Conservation (phyloP, 2,888 invertebrate species). For the Drosophila ezoana region DNA sequence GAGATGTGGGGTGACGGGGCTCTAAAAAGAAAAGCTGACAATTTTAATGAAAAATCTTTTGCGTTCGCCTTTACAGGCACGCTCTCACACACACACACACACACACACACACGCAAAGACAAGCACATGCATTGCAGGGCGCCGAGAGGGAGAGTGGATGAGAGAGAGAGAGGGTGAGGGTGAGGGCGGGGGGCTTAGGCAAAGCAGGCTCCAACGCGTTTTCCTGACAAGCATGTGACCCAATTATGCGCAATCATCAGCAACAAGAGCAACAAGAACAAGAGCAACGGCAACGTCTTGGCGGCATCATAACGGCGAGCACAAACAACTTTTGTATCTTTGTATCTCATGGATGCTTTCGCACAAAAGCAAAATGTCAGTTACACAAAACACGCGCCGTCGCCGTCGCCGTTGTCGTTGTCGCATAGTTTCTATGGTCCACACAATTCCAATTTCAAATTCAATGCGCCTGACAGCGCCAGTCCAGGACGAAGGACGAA, state of each 20-base stretch:
- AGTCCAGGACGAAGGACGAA: slow-evolving; percentile 51
- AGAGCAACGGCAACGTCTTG: slow-evolving; percentile 32
- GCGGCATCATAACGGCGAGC: slow-evolving; percentile 55
- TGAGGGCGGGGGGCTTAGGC: not conserved
- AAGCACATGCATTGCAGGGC: slow-evolving; percentile 24
- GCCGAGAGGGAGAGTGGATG: not conserved
- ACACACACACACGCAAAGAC: not conserved
- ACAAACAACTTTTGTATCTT: slow-evolving; percentile 66
- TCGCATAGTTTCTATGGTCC: slow-evolving; percentile 41
- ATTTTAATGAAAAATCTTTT: slow-evolving; percentile 75
- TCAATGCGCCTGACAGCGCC: slow-evolving; percentile 77
- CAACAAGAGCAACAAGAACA: slow-evolving; percentile 35
- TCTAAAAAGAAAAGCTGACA: slow-evolving; percentile 62
- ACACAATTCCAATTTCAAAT: slow-evolving; percentile 69
- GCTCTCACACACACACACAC: no score
- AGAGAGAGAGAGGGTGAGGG: not conserved
- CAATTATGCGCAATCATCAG: slow-evolving; percentile 76
- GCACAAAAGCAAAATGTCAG: slow-evolving; percentile 70
- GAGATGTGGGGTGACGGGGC: not conserved
- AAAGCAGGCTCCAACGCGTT: slow-evolving; percentile 37
- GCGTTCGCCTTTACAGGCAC: slow-evolving; percentile 18
- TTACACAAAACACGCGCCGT: slow-evolving; percentile 70
- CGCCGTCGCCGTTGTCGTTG: slow-evolving; percentile 41
- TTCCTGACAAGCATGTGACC: slow-evolving; percentile 79
- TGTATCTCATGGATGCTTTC: slow-evolving; percentile 43